These are phyloP conservation scores for Xyrichtys novacula DNA, from an alignment of 2,797 vertebrate genomes.

Conservation along the genomic window DNA sequence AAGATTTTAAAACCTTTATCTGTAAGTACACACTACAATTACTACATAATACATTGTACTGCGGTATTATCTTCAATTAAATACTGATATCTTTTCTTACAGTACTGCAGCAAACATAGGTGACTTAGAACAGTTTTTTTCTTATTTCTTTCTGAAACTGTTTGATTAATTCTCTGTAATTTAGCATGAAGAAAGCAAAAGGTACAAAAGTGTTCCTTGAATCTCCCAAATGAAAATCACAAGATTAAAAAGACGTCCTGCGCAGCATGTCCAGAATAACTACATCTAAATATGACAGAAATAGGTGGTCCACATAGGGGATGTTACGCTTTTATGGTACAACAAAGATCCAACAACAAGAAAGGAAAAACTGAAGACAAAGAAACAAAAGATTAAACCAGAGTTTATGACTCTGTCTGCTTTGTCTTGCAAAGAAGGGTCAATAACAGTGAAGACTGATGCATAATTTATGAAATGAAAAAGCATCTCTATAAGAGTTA, in stretches of 20 bases:
- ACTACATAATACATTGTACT: too few species aligned
- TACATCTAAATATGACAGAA: constrained; percentile 8
- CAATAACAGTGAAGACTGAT: not conserved
- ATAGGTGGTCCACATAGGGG: not conserved
- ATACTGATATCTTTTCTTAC: too few species aligned
- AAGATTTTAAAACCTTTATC: too few species aligned
- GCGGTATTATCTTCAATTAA: too few species aligned
- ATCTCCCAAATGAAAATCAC: not conserved
- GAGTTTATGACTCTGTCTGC: not conserved
- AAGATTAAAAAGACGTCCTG: not conserved
- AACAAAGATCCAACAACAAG: not conserved
- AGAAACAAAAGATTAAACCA: not conserved
- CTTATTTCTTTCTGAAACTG: too few species aligned
- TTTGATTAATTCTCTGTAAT: too few species aligned
- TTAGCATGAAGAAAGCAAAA: too few species aligned
- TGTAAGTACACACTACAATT: too few species aligned
- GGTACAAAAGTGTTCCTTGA: too few species aligned
- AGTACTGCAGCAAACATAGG: too few species aligned
- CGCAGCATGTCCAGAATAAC: not conserved
- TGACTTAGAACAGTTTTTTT: too few species aligned
- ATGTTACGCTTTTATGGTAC: not conserved
- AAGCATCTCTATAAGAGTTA: not conserved
- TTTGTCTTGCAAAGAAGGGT: not conserved
- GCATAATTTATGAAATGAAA: not conserved
- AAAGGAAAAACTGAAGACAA: not conserved